Evolutionary conservation across 2,113 vertebrate species (phyloP).

Genomic region (Chionis minor): DNA sequence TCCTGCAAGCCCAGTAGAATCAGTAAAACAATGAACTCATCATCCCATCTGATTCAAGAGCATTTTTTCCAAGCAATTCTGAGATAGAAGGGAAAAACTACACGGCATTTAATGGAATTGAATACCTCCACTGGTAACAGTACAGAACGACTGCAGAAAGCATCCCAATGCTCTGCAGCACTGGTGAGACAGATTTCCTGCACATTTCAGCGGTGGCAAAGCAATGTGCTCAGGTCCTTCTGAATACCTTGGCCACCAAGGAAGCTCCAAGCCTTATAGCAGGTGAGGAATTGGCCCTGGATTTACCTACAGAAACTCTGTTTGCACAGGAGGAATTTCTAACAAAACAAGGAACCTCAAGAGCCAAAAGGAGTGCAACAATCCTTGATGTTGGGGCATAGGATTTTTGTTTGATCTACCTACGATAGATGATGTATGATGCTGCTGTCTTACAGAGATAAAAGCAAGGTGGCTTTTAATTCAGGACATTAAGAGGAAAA

Average conservation of each 20-base stretch:
- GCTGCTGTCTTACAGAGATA: neutral
- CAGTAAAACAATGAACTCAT: constrained; percentile 51
- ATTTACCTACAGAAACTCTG: neutral
- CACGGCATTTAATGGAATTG: neutral
- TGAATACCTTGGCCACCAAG: neutral
- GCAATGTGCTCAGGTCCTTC: neutral
- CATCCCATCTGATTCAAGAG: constrained; percentile 11
- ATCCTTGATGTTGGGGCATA: neutral
- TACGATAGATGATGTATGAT: neutral
- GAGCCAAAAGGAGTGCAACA: neutral
- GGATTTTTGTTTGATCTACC: neutral
- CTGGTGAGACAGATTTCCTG: neutral
- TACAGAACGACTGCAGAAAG: neutral
- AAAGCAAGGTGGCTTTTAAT: constrained; percentile 29
- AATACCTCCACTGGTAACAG: neutral
- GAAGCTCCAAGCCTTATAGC: neutral
- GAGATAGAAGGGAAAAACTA: neutral
- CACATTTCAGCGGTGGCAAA: fast-evolving
- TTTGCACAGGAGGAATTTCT: neutral
- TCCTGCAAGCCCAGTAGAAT: constrained; percentile 48
- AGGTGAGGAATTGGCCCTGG: neutral
- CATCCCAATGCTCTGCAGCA: neutral
- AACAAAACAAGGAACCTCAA: neutral
- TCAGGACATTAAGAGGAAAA: constrained; percentile 5
- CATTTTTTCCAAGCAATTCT: neutral